Evolutionary conservation across 2,113 vertebrate species (phyloP), one percentile per base, ranked within the genome.

Genomic region (Oenanthe melanoleuca): DNA sequence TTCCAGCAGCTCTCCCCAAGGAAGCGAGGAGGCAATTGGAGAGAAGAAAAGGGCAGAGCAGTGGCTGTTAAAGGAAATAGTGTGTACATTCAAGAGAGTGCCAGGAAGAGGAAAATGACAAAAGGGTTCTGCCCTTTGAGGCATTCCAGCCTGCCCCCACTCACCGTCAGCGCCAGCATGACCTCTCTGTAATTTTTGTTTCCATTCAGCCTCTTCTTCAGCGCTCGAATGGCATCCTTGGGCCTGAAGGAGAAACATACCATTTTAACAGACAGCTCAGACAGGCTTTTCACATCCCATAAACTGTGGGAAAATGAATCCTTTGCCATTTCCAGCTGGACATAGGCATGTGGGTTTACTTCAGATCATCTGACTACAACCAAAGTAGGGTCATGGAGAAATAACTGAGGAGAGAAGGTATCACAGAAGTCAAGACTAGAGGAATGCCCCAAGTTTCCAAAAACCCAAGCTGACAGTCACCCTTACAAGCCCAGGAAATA

Each of bases 181-280:
- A 99, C 99, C 94, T 99, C 99, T 88, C 99, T 98, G 94, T 99
- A 99, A 97, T 99, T 99, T 95, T 98, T 98, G 97, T 99, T 99
- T 84, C 99, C 99, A 37, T 98, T 99, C 80, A 99, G 98, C 78
- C 99, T 98, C 97, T 99, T 99, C 98, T 99, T 99, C 80, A 99
- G 97, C 1, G 99, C 99, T 92, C 98, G 98, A 80, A 99, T 99
- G 63, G 99, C 99, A 96, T 99, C 99, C 95, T 99, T 99, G 69
- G 99, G 99, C 70, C 99, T 99, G 91, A 70, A 96, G 56, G 78
- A 84, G 56, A 96, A 94, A 95, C 45, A 96, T 47, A 96, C 11
- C 29, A 11, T 38, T 64, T 80, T 23, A 86, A 73, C 42, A 83
- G 73, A 87, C 78, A 53, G 60, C 65, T 88, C 52, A 72, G 65